Conservation (phyloP, 1,140 invertebrate genomes). For the Eriocheir sinensis region DNA sequence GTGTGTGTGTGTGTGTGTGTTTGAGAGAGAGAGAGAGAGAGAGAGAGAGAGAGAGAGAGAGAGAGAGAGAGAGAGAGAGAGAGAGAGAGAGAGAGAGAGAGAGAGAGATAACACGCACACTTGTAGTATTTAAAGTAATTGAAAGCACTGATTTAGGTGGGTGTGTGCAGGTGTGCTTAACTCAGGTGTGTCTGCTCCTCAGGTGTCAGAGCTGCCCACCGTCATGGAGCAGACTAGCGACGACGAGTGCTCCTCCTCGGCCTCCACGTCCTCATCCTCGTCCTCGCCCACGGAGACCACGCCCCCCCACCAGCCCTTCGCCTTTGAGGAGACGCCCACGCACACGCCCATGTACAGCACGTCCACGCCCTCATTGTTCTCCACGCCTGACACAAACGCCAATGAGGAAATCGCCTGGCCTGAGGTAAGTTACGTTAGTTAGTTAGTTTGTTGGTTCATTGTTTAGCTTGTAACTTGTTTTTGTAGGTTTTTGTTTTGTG, state of each 20-base stretch:
- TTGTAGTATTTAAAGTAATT: too few species aligned
- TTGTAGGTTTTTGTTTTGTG: too few species aligned
- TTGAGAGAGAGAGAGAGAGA: too few species aligned
- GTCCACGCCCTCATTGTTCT: constrained; percentile 33
- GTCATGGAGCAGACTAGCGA: constrained; percentile 62
- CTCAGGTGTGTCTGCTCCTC: not conserved
- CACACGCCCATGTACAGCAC: not conserved
- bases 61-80: too few species aligned
- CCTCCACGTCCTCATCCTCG: not conserved
- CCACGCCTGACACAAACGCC: constrained; percentile 39
- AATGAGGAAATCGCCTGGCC: constrained; percentile 51
- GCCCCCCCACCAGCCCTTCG: not conserved
- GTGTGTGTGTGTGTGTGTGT: constrained; percentile 22
- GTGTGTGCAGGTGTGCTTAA: not conserved
- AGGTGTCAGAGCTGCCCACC: constrained; percentile 66
- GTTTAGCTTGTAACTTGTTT: not conserved
- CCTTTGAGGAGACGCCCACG: not conserved
- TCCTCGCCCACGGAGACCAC: not conserved
- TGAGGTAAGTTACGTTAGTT: constrained; percentile 57
- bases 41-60: too few species aligned
- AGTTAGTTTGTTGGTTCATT: not conserved
- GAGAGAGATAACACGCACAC: too few species aligned
- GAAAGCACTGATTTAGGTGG: too few species aligned
- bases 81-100: too few species aligned
- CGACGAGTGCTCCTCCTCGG: constrained; percentile 42